A percentile compares a stretch with the other conserved stretches of the same genome.
These are phyloP conservation scores for Globia sparganii DNA, from an alignment of 2,888 invertebrate genomes.

Conservation along the genomic window DNA sequence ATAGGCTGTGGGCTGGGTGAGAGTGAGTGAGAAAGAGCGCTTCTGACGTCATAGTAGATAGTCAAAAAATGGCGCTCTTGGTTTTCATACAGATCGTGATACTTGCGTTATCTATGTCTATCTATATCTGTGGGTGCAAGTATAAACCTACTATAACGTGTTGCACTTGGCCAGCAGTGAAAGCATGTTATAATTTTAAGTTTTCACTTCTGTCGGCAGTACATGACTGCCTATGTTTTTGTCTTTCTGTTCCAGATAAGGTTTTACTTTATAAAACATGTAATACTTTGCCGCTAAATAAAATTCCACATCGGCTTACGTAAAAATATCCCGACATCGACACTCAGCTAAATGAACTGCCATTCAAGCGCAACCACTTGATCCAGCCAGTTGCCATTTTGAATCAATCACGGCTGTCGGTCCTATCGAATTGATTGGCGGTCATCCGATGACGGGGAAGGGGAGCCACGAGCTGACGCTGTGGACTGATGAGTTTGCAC, in stretches of 20 bases:
- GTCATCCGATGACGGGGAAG: constrained; percentile 18
- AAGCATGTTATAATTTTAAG: background rate
- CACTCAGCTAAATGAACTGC: constrained; percentile 7
- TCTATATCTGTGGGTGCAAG: no score
- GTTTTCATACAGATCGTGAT: no score
- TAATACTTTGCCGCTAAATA: background rate
- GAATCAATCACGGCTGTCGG: constrained; percentile 21
- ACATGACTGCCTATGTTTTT: background rate
- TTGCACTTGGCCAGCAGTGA: background rate
- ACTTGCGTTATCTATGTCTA: no score
- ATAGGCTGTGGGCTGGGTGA: no score
- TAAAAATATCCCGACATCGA: background rate
- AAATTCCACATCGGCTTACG: background rate
- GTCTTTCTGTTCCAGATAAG: background rate
- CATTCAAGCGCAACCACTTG: constrained; percentile 15
- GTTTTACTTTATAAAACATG: background rate
- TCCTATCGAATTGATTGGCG: constrained; percentile 30
- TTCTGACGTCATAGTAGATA: no score
- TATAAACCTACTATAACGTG: background rate
- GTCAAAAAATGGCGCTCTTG: no score
- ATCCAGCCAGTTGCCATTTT: constrained; percentile 16
- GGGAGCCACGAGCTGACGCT: background rate
- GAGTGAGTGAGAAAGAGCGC: no score
- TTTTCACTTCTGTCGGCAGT: background rate
- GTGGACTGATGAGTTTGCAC: constrained; percentile 27